These are phyloP conservation scores for Zosterops borbonicus DNA, from an alignment of 2,113 vertebrate genomes.

Conservation along the genomic window DNA sequence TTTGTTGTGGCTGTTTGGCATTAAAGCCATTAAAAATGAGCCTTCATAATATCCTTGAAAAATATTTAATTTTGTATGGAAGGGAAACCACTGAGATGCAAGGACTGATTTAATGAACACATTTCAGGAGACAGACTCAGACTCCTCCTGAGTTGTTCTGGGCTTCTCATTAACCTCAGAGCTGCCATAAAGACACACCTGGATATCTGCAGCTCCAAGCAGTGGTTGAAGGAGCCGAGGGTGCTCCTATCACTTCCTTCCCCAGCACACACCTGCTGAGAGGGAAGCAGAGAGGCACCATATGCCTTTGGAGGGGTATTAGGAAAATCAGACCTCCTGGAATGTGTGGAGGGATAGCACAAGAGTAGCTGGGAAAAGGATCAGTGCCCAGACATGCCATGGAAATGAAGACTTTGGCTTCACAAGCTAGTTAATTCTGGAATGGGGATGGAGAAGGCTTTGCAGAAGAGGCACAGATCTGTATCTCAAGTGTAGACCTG, in stretches of 20 bases:
- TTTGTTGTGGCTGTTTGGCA: not conserved
- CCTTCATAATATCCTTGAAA: not conserved
- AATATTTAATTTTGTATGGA: not conserved
- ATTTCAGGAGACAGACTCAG: not conserved
- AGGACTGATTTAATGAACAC: not conserved
- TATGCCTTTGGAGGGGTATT: not conserved
- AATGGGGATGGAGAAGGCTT: not conserved
- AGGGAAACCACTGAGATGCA: not conserved
- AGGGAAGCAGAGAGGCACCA: not conserved
- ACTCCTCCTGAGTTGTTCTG: not conserved
- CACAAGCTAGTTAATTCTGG: not conserved
- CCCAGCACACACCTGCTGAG: not conserved
- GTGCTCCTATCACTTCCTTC: not conserved
- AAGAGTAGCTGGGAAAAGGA: not conserved
- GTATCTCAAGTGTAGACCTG: not conserved
- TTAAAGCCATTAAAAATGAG: not conserved
- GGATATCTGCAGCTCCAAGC: not conserved
- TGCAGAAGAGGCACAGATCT: not conserved
- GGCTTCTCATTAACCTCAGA: not conserved
- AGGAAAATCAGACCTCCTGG: not conserved
- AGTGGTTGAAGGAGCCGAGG: not conserved
- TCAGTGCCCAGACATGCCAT: not conserved
- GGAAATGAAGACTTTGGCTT: not conserved
- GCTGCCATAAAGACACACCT: not conserved
- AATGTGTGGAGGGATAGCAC: not conserved